Evolutionary conservation across 2,888 invertebrate species (phyloP).

Genomic region (Drosophila differens): DNA sequence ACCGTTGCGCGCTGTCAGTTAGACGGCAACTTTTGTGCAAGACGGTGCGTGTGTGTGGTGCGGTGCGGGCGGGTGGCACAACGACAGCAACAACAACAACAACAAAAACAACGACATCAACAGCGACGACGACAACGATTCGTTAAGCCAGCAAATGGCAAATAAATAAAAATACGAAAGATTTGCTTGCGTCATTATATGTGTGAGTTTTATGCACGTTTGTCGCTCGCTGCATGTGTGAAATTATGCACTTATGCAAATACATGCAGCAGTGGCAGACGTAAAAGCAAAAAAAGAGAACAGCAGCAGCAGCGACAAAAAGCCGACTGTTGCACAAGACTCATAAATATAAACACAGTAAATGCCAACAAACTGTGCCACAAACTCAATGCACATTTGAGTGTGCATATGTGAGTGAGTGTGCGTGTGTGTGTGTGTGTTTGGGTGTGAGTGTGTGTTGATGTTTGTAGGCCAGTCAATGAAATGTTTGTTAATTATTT

Average conservation of each 20-base stretch:
- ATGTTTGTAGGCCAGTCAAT: slow-evolving; percentile 66
- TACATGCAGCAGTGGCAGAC: slow-evolving; percentile 10
- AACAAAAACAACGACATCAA: not conserved
- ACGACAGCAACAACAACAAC: slow-evolving; percentile 14
- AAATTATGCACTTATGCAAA: slow-evolving; percentile 68
- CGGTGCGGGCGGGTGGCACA: slow-evolving; percentile 43
- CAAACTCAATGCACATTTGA: slow-evolving; percentile 46
- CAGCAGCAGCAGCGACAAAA: slow-evolving; percentile 1
- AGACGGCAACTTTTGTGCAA: slow-evolving; percentile 68
- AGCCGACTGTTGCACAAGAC: slow-evolving; percentile 39
- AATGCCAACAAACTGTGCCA: slow-evolving; percentile 50
- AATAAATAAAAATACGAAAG: slow-evolving; percentile 43
- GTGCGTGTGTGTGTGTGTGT: slow-evolving; percentile 10
- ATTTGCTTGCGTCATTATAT: slow-evolving; percentile 19
- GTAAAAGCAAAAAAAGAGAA: slow-evolving; percentile 10
- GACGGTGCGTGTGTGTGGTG: slow-evolving; percentile 52
- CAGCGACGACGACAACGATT: slow-evolving; percentile 26
- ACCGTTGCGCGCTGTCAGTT: slow-evolving; percentile 55
- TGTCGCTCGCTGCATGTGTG: slow-evolving; percentile 17
- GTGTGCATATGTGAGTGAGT: slow-evolving; percentile 11
- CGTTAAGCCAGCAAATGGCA: slow-evolving; percentile 46
- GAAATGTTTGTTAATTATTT: slow-evolving; percentile 75
- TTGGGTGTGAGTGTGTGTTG: slow-evolving; percentile 9
- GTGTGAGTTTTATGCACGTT: slow-evolving; percentile 14
- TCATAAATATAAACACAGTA: slow-evolving; percentile 66